phyloP scores from a whole-genome alignment of 2,113 vertebrate genomes.

The Kryptolebias marmoratus region DNA sequence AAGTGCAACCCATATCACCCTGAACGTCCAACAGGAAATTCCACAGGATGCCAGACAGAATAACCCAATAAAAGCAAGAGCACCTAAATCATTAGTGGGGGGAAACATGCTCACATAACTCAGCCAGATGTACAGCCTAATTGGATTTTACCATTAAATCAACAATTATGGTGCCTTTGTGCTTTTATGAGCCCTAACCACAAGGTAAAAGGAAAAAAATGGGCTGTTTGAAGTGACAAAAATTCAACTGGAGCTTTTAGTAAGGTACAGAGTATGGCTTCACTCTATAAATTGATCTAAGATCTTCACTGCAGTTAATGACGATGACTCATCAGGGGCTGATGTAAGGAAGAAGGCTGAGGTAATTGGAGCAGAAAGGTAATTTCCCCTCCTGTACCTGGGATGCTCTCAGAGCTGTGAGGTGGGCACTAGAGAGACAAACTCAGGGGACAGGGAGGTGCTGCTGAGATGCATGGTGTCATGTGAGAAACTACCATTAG shows the following conservation, averaged over 20 bases:
- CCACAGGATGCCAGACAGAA: slow-evolving; percentile 90
- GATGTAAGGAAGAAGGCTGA: slow-evolving; percentile 62
- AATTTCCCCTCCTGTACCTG: slow-evolving; percentile 59
- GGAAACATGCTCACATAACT: slow-evolving; percentile 90
- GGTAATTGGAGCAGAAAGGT: slow-evolving; percentile 65
- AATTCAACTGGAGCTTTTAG: slow-evolving; percentile 79
- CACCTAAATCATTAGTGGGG: slow-evolving; percentile 91
- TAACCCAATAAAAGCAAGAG: slow-evolving; percentile 95
- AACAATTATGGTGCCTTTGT: slow-evolving; percentile 84
- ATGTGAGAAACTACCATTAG: slow-evolving; percentile 57
- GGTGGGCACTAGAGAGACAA: slow-evolving; percentile 43
- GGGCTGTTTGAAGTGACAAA: slow-evolving; percentile 84
- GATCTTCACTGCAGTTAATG: slow-evolving; percentile 31
- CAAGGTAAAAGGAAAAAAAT: slow-evolving; percentile 83
- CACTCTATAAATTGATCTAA: slow-evolving; percentile 31
- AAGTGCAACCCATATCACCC: slow-evolving; percentile 88
- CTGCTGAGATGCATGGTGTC: slow-evolving; percentile 36
- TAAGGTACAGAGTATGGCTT: slow-evolving; percentile 67
- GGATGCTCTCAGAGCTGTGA: slow-evolving; percentile 42
- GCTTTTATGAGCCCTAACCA: slow-evolving; percentile 88
- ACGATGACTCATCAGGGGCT: slow-evolving; percentile 62
- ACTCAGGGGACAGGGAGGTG: slow-evolving; percentile 19
- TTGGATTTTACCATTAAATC: slow-evolving; percentile 94
- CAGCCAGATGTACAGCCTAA: slow-evolving; percentile 94
- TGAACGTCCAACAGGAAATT: slow-evolving; percentile 95